A percentile compares a stretch with the other conserved stretches of the same genome.
Evolutionary conservation across 2,888 invertebrate species (phyloP).

Genomic region (Ganaspis brasiliensis): DNA sequence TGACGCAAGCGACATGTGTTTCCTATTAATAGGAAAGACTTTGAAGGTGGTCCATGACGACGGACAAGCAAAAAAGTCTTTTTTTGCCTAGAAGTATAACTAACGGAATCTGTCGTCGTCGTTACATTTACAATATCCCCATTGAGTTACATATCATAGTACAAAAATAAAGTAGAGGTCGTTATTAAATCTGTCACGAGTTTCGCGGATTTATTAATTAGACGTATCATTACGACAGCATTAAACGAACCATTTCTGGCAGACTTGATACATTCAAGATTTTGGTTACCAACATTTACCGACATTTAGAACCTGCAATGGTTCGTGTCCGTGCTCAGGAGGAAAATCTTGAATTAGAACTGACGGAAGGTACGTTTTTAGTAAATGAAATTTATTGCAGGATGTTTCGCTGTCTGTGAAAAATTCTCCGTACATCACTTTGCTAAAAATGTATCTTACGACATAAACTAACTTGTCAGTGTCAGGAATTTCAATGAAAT

Average conservation of each 20-base stretch:
- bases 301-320: constrained; percentile 7
- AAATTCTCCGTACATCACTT: constrained; percentile 1
- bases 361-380: not conserved
- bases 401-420: not conserved
- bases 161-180: constrained; percentile 16
- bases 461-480: constrained; percentile 39
- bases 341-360: constrained; percentile 14
- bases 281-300: constrained; percentile 30
- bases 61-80: constrained; percentile 26
- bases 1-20: constrained; percentile 67
- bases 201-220: constrained; percentile 25
- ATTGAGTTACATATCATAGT: not conserved
- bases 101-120: constrained; percentile 23
- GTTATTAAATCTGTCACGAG: constrained; percentile 17
- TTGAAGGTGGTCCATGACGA: constrained; percentile 26
- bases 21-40: constrained; percentile 70
- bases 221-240: not conserved
- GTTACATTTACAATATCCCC: constrained; percentile 18
- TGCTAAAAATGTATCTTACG: not conserved
- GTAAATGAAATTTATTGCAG: constrained; percentile 5
- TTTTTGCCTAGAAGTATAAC: not conserved
- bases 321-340: constrained; percentile 4
- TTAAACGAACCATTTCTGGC: not conserved
- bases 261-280: too few relatives aligned
- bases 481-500: constrained; percentile 37